Conservation (phyloP, 2,888 invertebrate genomes). For the Resseliella maxima region DNA sequence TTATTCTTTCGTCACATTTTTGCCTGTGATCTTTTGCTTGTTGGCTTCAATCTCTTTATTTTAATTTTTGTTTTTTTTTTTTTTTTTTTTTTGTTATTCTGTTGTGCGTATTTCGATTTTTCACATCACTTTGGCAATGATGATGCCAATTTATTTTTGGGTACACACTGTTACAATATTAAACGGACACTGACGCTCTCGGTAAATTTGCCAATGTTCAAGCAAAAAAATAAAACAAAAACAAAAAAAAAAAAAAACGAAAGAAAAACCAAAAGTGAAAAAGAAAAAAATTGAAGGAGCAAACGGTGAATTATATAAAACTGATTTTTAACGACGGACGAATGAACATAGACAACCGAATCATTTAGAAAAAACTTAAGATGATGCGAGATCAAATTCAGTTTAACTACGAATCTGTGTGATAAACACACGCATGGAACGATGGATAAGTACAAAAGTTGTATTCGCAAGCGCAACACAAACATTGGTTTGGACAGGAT, state of each 20-base stretch:
- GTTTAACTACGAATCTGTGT: neutral
- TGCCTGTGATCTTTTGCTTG: neutral
- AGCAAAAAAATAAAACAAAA: neutral
- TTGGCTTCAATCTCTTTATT: neutral
- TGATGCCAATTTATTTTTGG: conserved; percentile 53
- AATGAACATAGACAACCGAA: neutral
- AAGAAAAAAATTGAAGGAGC: too few species aligned
- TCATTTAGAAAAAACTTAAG: neutral
- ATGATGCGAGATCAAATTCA: conserved; percentile 6
- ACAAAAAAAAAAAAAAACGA: neutral
- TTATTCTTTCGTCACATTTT: conserved; percentile 1
- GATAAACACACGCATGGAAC: neutral
- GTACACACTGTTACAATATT: neutral
- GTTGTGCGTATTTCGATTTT: conserved; percentile 34
- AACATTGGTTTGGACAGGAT: too few species aligned
- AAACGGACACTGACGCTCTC: conserved; percentile 46
- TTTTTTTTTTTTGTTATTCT: neutral
- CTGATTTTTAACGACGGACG: neutral
- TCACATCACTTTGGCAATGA: conserved; percentile 20
- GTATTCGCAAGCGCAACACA: neutral
- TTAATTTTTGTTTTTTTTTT: neutral
- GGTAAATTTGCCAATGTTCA: conserved; percentile 15
- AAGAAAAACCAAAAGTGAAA: too few species aligned
- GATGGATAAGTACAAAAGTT: neutral
- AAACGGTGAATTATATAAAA: neutral